Evolutionary conservation across 2,113 vertebrate species (phyloP).

Genomic region (Dasyornis broadbenti): DNA sequence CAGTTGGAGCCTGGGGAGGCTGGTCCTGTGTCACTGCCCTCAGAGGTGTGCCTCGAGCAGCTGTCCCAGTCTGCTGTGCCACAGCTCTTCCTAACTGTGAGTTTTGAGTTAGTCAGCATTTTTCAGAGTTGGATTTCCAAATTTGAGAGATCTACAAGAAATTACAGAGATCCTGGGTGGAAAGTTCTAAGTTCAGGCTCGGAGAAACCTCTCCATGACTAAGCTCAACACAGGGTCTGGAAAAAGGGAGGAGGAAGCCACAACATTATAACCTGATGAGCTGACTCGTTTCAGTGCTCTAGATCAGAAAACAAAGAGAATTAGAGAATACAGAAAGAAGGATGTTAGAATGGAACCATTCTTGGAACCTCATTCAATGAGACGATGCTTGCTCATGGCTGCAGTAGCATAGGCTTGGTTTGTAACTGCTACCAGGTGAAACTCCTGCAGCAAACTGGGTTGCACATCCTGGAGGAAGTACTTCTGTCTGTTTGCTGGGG

Average conservation of each 20-base stretch:
- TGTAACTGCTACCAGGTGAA: not conserved
- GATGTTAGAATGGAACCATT: not conserved
- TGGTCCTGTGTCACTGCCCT: not conserved
- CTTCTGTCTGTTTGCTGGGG: not conserved
- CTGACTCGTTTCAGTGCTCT: not conserved
- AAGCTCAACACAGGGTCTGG: rapidly evolving
- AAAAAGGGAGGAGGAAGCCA: not conserved
- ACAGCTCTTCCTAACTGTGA: not conserved
- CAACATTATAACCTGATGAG: rapidly evolving
- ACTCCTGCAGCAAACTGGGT: not conserved
- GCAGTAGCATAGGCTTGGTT: not conserved
- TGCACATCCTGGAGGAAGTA: not conserved
- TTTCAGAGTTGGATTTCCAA: not conserved
- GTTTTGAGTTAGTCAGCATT: not conserved
- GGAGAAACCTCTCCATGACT: not conserved
- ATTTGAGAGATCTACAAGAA: not conserved
- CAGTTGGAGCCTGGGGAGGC: rapidly evolving
- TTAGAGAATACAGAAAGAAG: not conserved
- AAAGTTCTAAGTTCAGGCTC: not conserved
- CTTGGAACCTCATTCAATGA: not conserved
- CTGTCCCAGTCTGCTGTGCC: not conserved
- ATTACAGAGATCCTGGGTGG: not conserved
- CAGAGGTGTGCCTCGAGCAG: not conserved
- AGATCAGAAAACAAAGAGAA: not conserved
- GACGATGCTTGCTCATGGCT: not conserved